Base-by-base conservation (phyloP, 2,113 vertebrate genomes). In the Thinocorus orbignyianus region DNA sequence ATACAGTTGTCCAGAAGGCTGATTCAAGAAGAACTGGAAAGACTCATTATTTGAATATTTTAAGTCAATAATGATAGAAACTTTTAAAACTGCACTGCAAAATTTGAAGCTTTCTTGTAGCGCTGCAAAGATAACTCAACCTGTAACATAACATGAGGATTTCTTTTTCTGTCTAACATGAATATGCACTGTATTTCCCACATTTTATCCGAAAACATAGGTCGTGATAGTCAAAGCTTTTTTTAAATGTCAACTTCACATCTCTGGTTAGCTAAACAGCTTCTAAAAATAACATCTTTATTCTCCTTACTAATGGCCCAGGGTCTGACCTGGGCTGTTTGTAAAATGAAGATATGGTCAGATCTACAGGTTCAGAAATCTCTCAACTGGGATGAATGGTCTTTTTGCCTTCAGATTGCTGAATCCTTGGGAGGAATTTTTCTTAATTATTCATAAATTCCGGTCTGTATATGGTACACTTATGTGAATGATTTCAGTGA, bases 141-240 rank as follows among this genome's bases (percentile, higher is more conserved):
- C 37, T 52, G 16, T 44, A 33, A 37, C 0, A 1, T 44, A 44
- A n/a, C 0, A 1, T 52, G 26, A 1, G 1, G 16, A 13, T 78
- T 72, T 65, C 15, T 85, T 65, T 54, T 31, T 33, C 33, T 48
- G n/a, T 79, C 46, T 60, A 33, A 17, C 0, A 17, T 49, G n/a
- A 48, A 33, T 30, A 15, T 49, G 22, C 30, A 17, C 13, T 41
- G 6, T 41, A 33, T 79, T 71, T 71, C 52, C 10, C 39, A 33
- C 54, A 12, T 49, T 83, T 54, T 35, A 37, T 31, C 60, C 79
- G 72, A 61, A 73, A 72, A 41, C 33, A 37, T 1, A 66, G 18
- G 7, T 39, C 35, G 17, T 41, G 28, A 20, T 28, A 26, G 4
- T 58, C 39, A 16, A 13, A 52, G 10, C n/a, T 49, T 35, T 41